Conservation (phyloP, 2,797 vertebrate genomes). For the Crypturellus tataupa region DNA sequence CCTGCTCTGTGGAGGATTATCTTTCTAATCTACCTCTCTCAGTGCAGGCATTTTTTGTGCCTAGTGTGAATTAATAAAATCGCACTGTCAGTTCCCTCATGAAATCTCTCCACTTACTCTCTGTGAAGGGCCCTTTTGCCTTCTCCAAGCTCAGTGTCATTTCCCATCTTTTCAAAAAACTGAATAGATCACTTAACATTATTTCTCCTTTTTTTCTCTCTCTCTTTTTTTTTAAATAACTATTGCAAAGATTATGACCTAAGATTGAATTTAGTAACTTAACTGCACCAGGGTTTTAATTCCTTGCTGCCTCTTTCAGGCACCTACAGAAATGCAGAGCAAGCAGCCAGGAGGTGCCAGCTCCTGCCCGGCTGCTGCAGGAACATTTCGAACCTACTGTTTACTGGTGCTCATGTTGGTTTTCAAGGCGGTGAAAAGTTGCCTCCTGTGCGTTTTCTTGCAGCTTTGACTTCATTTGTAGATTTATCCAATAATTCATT, state of each 20-base stretch:
- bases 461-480: not conserved
- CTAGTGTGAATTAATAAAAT: not conserved
- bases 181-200: not conserved
- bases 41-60: not conserved
- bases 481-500: conserved; percentile 35
- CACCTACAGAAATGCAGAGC: accelerated
- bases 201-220: not conserved
- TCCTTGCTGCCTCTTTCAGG: not conserved
- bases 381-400: accelerated
- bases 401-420: not conserved
- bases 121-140: not conserved
- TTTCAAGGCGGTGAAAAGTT: not conserved
- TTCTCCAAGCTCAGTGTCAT: not conserved
- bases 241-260: not conserved
- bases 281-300: accelerated
- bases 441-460: not conserved
- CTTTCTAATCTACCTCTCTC: not conserved
- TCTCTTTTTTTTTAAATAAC: not conserved
- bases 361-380: accelerated
- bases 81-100: not conserved
- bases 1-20: not conserved
- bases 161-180: not conserved
- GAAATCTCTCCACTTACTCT: not conserved
- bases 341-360: not conserved
- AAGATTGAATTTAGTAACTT: not conserved